A percentile compares a stretch with the other conserved stretches of the same genome.
Evolutionary conservation across 2,888 invertebrate species (phyloP).

Genomic region (Cancer borealis): DNA sequence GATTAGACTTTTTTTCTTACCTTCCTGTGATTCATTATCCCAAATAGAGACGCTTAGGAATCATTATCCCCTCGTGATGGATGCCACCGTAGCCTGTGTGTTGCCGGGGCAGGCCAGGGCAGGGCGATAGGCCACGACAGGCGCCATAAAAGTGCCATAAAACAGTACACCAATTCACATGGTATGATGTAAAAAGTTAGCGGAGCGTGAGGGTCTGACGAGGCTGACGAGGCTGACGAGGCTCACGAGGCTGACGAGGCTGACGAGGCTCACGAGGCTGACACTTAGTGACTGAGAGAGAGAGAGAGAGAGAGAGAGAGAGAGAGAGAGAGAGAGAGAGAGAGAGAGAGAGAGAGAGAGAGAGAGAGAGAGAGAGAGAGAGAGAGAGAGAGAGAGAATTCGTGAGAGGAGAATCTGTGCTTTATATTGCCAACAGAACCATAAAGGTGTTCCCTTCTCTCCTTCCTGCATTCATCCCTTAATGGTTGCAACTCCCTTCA

Average conservation of each 20-base stretch:
- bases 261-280: neutral
- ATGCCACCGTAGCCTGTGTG: neutral
- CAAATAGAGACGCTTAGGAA: neutral
- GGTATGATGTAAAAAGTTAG: neutral
- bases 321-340: constrained; percentile 18
- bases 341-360: constrained; percentile 26
- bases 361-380: neutral
- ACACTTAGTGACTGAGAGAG: neutral
- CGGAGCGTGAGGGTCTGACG: constrained; percentile 2
- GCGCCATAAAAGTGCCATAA: constrained; percentile 23
- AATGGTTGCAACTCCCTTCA: neutral
- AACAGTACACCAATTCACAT: constrained; percentile 6
- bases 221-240: constrained; percentile 2
- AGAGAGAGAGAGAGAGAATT: neutral
- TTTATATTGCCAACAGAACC: neutral
- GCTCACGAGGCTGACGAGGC: neutral
- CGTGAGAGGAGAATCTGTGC: constrained; percentile 7
- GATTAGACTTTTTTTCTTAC: neutral
- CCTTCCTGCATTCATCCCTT: neutral
- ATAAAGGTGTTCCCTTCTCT: neutral
- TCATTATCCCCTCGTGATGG: neutral
- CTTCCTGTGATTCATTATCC: neutral
- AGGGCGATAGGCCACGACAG: neutral
- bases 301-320: constrained; percentile 26
- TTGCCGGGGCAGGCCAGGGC: neutral